These are phyloP conservation scores for Ranitomeya variabilis DNA, from an alignment of 2,113 vertebrate species.

Conservation along the genomic window DNA sequence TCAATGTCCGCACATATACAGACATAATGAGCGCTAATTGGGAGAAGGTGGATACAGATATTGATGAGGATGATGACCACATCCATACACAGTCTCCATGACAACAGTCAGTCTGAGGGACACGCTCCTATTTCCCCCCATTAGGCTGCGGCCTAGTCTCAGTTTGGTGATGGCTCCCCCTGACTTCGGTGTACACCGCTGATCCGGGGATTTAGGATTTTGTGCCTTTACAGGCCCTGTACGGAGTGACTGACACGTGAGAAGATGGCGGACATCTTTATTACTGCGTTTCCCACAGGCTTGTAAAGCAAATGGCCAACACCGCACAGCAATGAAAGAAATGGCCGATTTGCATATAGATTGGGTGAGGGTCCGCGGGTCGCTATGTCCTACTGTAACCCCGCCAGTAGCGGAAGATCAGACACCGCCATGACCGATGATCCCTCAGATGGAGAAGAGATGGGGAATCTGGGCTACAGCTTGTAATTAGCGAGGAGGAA, in stretches of 20 bases:
- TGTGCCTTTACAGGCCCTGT: neutral
- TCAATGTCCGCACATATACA: neutral
- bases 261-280: neutral
- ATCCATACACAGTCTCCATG: neutral
- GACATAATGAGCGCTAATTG: neutral
- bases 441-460: too few relatives aligned
- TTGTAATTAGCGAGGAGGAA: too few relatives aligned
- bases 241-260: neutral
- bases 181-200: neutral
- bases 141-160: too few relatives aligned
- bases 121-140: too few relatives aligned
- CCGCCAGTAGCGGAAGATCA: neutral
- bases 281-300: too few relatives aligned
- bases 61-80: neutral
- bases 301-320: neutral
- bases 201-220: too few relatives aligned
- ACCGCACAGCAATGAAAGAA: neutral
- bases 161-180: neutral
- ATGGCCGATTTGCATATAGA: neutral
- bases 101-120: neutral
- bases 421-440: neutral
- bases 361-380: neutral
- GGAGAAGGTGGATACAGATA: neutral
- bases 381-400: neutral
- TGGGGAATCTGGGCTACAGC: too few relatives aligned